phyloP scores from a whole-genome alignment of 2,113 vertebrate species.

The Caloenas nicobarica region DNA sequence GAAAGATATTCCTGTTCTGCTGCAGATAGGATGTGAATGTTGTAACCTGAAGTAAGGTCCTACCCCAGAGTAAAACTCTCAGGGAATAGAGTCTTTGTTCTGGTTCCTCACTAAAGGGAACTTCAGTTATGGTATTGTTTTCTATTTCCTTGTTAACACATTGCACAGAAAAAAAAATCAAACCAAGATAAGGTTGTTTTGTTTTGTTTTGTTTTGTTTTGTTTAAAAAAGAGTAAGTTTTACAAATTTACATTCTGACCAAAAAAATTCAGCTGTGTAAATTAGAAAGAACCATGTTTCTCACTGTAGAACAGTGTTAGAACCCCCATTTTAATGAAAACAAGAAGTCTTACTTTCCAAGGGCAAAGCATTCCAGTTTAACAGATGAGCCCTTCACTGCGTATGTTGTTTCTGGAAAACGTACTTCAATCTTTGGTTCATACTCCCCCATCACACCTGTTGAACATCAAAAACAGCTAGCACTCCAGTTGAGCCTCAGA shows the following conservation, averaged over 20 bases:
- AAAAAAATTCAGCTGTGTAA: neutral
- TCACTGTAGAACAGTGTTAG: neutral
- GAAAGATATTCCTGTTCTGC: neutral
- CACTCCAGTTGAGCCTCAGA: constrained; percentile 48
- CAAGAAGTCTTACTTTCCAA: constrained; percentile 88
- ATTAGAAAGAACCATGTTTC: neutral
- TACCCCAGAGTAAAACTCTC: neutral
- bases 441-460: constrained; percentile 92
- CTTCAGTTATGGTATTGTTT: rapidly evolving
- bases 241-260: neutral
- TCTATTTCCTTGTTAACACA: neutral
- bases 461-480: constrained; percentile 72
- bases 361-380: constrained; percentile 90
- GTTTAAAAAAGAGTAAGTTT: neutral
- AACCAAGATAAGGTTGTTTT: neutral
- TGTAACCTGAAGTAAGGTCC: neutral
- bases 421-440: constrained; percentile 91
- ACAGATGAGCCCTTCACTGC: constrained; percentile 84
- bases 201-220: too few relatives aligned
- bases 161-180: neutral
- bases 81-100: neutral
- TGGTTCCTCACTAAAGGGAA: neutral
- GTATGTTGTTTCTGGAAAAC: constrained; percentile 79
- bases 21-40: rapidly evolving
- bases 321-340: neutral